phyloP scores from a whole-genome alignment of 2,113 vertebrate genomes.

The Polyodon spathula region DNA sequence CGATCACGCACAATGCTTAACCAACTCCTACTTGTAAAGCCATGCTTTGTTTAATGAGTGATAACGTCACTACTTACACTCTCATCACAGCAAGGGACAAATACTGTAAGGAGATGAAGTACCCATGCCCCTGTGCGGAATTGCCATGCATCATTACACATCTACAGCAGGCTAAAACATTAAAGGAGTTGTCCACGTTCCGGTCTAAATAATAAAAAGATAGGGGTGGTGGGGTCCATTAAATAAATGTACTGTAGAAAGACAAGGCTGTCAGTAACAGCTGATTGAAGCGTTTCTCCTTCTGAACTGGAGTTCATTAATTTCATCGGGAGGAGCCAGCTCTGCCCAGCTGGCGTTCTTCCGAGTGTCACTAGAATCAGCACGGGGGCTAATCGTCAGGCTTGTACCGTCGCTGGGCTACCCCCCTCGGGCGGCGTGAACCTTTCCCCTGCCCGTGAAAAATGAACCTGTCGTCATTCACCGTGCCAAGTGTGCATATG shows the following conservation, averaged over 20 bases:
- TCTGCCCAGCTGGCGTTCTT: conserved; percentile 12
- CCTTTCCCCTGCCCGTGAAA: conserved; percentile 43
- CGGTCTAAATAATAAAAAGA: not conserved
- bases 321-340: conserved; percentile 35
- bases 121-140: too few relatives aligned
- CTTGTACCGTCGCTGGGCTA: conserved; percentile 24
- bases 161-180: too few relatives aligned
- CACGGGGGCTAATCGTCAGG: conserved; percentile 17
- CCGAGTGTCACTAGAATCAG: conserved; percentile 19
- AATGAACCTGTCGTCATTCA: conserved; percentile 53
- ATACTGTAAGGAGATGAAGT: too few relatives aligned
- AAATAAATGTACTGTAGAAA: conserved; percentile 54
- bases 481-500: conserved; percentile 36
- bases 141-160: too few relatives aligned
- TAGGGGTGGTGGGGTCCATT: conserved; percentile 35
- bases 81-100: too few relatives aligned
- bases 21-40: too few relatives aligned
- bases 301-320: conserved; percentile 58
- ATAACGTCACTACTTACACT: too few relatives aligned
- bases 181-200: too few relatives aligned
- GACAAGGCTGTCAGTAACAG: conserved; percentile 56
- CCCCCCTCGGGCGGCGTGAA: conserved; percentile 36
- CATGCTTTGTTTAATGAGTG: too few relatives aligned
- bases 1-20: too few relatives aligned
- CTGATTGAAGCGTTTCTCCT: conserved; percentile 66